Evolutionary conservation across 2,797 vertebrate genomes (phyloP).

Genomic region (Tangara arthus): DNA sequence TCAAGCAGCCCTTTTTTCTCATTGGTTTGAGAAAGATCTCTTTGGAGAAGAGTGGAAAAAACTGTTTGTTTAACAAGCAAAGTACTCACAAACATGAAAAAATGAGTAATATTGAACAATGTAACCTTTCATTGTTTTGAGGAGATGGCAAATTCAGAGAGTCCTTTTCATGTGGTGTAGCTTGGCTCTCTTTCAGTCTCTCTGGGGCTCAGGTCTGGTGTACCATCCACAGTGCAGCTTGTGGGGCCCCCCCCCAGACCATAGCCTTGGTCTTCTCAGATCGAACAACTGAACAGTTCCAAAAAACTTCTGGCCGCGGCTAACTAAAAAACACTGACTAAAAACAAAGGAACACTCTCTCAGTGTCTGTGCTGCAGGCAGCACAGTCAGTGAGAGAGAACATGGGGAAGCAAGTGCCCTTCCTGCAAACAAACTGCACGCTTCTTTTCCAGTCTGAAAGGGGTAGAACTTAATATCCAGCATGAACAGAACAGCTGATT

Average conservation of each 20-base stretch:
- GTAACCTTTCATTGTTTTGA: not conserved
- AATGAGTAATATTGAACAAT: not conserved
- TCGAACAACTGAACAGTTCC: not conserved
- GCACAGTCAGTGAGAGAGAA: not conserved
- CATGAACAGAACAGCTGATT: not conserved
- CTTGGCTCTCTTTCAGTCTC: not conserved
- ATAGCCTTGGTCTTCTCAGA: too few relatives aligned
- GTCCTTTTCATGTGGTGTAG: not conserved
- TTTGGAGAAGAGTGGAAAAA: not conserved
- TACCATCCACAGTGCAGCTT: not conserved
- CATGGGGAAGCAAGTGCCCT: not conserved
- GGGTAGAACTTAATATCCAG: not conserved
- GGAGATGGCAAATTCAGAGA: not conserved
- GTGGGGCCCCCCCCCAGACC: accelerated
- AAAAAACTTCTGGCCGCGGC: not conserved
- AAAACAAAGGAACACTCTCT: not conserved
- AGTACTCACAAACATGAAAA: not conserved
- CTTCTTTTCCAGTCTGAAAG: not conserved
- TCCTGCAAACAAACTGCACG: too few relatives aligned
- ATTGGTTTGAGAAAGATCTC: not conserved
- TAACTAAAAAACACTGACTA: not conserved
- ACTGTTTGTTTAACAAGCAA: not conserved
- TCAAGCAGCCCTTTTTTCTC: not conserved
- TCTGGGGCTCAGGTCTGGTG: not conserved
- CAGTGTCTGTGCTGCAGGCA: not conserved